Conservation (phyloP, 2,113 vertebrate genomes). For the Limanda limanda region DNA sequence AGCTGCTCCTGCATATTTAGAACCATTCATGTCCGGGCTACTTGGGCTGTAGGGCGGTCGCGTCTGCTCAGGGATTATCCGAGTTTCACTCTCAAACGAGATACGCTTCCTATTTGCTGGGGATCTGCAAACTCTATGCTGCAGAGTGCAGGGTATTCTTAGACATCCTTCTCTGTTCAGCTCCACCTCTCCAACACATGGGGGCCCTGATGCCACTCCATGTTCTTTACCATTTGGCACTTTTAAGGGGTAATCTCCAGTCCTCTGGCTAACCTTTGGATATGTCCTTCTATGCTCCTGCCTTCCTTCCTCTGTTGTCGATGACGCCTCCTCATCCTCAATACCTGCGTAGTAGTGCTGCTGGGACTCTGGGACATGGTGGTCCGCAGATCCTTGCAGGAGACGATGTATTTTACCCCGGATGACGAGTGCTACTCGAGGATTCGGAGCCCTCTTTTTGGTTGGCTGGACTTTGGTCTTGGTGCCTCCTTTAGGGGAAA, state of each 20-base stretch:
- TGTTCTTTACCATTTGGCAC: slow-evolving; percentile 66
- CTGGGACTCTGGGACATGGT: slow-evolving; percentile 76
- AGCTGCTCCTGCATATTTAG: slow-evolving; percentile 38
- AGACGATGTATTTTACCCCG: slow-evolving; percentile 90
- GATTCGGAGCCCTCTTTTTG: slow-evolving; percentile 85
- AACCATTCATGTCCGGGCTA: slow-evolving; percentile 56
- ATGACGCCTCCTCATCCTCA: slow-evolving; percentile 82
- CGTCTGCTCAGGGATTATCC: slow-evolving; percentile 39
- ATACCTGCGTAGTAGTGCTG: slow-evolving; percentile 82
- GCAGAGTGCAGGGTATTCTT: slow-evolving; percentile 83
- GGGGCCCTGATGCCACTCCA: slow-evolving; percentile 53
- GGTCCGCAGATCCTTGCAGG: slow-evolving; percentile 86
- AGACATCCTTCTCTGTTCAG: slow-evolving; percentile 84
- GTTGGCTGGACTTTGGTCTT: slow-evolving; percentile 79
- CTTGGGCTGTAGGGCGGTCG: slow-evolving; percentile 18
- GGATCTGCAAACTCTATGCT: slow-evolving; percentile 69
- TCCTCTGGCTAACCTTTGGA: slow-evolving; percentile 42
- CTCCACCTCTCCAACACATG: slow-evolving; percentile 83
- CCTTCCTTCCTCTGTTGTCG: slow-evolving; percentile 36
- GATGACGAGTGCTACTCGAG: slow-evolving; percentile 81
- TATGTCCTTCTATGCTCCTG: slow-evolving; percentile 51
- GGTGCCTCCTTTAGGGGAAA: slow-evolving; percentile 78
- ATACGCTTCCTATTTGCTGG: slow-evolving; percentile 56
- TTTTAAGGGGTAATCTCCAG: slow-evolving; percentile 60
- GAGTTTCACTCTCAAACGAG: slow-evolving; percentile 61